Conservation (phyloP, 2,888 invertebrate genomes). For the Ceraclea dissimilis region DNA sequence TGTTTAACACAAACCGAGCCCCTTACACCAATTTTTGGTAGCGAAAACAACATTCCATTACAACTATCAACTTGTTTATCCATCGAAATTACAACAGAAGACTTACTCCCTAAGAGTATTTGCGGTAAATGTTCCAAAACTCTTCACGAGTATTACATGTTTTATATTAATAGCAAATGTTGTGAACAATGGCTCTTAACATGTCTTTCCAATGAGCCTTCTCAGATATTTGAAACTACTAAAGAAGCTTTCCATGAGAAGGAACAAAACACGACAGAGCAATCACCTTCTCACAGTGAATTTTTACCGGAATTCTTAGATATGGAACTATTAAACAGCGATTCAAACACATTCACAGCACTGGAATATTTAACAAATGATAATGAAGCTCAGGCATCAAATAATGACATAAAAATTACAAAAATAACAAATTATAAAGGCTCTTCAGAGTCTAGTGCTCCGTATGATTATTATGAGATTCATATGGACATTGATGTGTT, state of each 20-base stretch:
- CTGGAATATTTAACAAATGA: constrained; percentile 37
- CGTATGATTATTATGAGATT: constrained; percentile 31
- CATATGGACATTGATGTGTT: constrained; percentile 41
- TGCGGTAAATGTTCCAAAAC: constrained; percentile 40
- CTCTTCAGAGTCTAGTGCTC: constrained; percentile 31
- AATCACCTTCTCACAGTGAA: constrained; percentile 39
- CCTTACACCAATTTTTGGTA: constrained; percentile 38
- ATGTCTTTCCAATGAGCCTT: constrained; percentile 8
- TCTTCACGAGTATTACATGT: constrained; percentile 41
- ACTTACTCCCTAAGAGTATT: constrained; percentile 38
- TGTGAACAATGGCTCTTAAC: constrained; percentile 40
- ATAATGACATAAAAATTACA: constrained; percentile 28
- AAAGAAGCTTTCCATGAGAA: constrained; percentile 2
- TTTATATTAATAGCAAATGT: constrained; percentile 41
- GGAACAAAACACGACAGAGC: constrained; percentile 22
- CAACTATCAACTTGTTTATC: constrained; percentile 42
- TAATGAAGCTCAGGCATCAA: constrained; percentile 31
- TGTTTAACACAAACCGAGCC: constrained; percentile 39
- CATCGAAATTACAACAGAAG: constrained; percentile 33
- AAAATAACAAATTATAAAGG: constrained; percentile 36
- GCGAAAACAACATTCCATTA: constrained; percentile 36
- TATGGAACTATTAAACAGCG: constrained; percentile 35
- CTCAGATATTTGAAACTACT: background rate
- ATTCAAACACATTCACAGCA: constrained; percentile 36
- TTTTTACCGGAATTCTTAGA: constrained; percentile 44